phyloP scores from a whole-genome alignment of 2,113 vertebrate genomes.

The Anseranas semipalmata region DNA sequence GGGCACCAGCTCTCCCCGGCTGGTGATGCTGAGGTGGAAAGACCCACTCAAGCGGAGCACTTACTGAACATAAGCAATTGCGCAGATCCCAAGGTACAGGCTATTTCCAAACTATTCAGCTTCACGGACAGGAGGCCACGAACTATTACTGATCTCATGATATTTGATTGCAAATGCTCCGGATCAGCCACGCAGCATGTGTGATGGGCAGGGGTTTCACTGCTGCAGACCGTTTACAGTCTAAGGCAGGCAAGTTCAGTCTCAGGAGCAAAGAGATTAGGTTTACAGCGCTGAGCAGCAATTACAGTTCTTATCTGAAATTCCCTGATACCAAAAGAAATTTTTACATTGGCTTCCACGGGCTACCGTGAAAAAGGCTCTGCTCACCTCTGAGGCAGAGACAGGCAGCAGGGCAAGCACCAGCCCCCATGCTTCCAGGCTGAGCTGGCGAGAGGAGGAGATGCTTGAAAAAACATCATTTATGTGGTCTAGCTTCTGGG shows the following conservation, averaged over 20 bases:
- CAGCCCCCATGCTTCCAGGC: not conserved
- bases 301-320: not conserved
- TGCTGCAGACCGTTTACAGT: not conserved
- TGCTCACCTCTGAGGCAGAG: not conserved
- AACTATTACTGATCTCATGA: not conserved
- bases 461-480: not conserved
- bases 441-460: not conserved
- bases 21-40: not conserved
- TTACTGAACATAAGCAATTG: not conserved
- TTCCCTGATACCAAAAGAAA: not conserved
- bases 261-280: not conserved
- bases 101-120: not conserved
- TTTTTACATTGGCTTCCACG: not conserved
- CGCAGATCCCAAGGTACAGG: not conserved
- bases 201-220: fast-evolving
- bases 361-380: not conserved
- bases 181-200: not conserved
- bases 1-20: not conserved
- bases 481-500: not conserved
- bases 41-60: not conserved
- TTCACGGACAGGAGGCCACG: not conserved
- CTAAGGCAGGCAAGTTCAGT: not conserved
- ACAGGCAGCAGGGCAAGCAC: not conserved
- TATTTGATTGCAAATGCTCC: not conserved
- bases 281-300: not conserved